Base-by-base conservation (phyloP, 2,797 vertebrate genomes). In the Lateolabrax maculatus region DNA sequence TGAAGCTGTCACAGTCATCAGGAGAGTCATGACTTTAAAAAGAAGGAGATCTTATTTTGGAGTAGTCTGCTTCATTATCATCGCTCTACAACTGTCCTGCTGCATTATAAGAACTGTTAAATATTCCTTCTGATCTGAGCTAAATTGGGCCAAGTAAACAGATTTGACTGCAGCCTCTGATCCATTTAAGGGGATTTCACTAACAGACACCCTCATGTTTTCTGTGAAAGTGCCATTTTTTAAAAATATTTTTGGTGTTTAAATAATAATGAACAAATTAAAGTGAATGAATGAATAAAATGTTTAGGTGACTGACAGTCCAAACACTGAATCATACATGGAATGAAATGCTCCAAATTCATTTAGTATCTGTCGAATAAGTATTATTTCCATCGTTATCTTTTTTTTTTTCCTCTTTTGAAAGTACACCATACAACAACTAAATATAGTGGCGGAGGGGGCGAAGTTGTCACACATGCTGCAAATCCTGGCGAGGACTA, bases 81-180 rank as follows among this genome's bases (percentile, higher is more conserved):
- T 36, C 43, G 31, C 48, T 66, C 52, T 44, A 9, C 31, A 34
- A 60, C 44, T 39, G 58, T 60, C 46, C n/a, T 57, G 65, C 69
- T 56, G 53, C 23, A 25, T 64, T 64, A 74, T 74, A 18, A 36
- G 19, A 71, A 36, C 36, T 51, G 41, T 7, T 21, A 23, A 62
- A 78, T 62, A 70, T 75, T 78, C 66, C 63, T 29, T 77, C 58
- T 69, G 65, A 84, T 80, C 72, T 65, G 29, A 16, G 58, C 46
- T 55, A 66, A 78, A 80, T 15, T 69, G 52, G 80, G 68, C 66
- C 77, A 75, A 67, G 70, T 68, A 64, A 75, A 85, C 70, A 80
- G 57, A 72, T 68, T n/a, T 46, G 39, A 71, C 62, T 19, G 39
- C 51, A 36, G 49, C 70, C 75, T 57, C 43, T 70, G 41, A 82